Conservation (phyloP, 2,797 vertebrate species). For the Alectoris magna region DNA sequence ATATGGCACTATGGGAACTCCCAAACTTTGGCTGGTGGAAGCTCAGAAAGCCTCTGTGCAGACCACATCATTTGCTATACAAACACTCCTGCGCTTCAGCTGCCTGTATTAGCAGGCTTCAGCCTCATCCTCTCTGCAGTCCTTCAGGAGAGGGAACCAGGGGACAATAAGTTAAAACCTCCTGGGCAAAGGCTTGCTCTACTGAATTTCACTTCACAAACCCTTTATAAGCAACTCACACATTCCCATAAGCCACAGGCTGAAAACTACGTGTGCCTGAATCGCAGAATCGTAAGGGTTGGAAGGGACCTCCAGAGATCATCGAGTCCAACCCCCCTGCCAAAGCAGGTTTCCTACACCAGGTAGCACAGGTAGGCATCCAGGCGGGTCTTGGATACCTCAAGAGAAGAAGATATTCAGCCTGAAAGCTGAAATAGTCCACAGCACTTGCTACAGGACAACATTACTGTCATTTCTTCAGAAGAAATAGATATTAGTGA, state of each 20-base stretch:
- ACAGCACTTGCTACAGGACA: not conserved
- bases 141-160: not conserved
- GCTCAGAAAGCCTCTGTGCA: not conserved
- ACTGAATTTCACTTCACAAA: not conserved
- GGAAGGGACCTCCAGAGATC: no score
- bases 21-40: not conserved
- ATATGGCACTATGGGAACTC: not conserved
- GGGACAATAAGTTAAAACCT: not conserved
- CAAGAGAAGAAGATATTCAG: no score
- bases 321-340: no score
- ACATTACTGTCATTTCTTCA: not conserved
- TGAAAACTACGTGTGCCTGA: not conserved
- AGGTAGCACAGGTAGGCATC: no score
- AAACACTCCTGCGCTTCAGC: not conserved
- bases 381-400: no score
- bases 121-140: not conserved
- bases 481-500: accelerated
- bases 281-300: no score
- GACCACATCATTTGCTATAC: not conserved
- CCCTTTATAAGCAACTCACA: not conserved
- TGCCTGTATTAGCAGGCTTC: not conserved
- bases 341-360: no score
- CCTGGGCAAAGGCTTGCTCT: not conserved
- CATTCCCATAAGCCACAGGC: not conserved
- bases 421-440: not conserved